A percentile compares a stretch with the other conserved stretches of the same genome.
phyloP scores from a whole-genome alignment of 2,113 vertebrate species.

The Ancistrus triradiatus region DNA sequence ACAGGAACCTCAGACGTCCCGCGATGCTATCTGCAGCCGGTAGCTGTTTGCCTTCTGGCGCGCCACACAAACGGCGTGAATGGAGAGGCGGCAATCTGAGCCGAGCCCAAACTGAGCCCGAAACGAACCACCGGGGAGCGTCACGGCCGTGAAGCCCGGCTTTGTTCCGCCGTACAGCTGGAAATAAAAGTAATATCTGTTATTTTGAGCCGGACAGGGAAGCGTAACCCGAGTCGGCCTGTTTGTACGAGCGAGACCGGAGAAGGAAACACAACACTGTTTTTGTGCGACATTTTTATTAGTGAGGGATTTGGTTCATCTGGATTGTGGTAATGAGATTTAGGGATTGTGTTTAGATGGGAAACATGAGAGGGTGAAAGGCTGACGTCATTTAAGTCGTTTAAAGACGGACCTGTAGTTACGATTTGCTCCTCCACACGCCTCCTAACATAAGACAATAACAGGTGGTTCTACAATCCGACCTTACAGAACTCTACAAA shows the following conservation, averaged over 20 bases:
- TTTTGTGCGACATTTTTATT: background rate
- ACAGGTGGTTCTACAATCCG: no score
- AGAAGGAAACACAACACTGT: background rate
- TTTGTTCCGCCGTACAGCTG: constrained; percentile 26
- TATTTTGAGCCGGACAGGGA: constrained; percentile 1
- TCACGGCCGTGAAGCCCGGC: constrained; percentile 14
- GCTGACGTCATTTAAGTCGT: no score
- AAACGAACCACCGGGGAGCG: constrained; percentile 27
- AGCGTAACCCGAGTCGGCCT: background rate
- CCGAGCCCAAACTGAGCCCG: constrained; percentile 26
- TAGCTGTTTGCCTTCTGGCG: constrained; percentile 47
- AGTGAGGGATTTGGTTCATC: background rate
- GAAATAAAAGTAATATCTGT: constrained; percentile 14
- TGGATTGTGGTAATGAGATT: background rate
- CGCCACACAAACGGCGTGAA: constrained; percentile 45
- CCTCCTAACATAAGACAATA: no score
- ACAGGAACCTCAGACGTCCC: constrained; percentile 42
- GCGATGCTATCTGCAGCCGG: constrained; percentile 46
- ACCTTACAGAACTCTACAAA: no score
- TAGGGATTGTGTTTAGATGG: background rate
- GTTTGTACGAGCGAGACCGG: background rate
- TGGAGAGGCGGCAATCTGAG: constrained; percentile 47
- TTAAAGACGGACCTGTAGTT: no score
- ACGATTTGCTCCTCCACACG: no score
- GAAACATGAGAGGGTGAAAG: no score